Evolutionary conservation across 92 coral and sea anemone genomes (phyloP), one percentile per base, ranked within the genome.

Genomic region (Actinostola sp.): DNA sequence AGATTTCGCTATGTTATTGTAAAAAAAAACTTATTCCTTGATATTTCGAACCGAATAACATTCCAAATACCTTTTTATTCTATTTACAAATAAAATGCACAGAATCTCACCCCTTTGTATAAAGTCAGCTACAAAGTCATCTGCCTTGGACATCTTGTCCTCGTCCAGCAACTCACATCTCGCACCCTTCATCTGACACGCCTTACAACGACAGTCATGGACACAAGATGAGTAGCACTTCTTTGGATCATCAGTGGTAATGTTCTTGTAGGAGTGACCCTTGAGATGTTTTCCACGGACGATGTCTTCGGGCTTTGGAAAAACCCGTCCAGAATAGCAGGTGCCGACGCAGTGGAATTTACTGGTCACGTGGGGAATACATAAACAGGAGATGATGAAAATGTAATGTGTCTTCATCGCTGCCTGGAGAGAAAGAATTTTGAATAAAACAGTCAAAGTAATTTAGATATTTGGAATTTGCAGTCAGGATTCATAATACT

Each of bases 151-250:
- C n/a, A 51, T 63, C 76, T 66, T 61, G 77, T 72, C 86, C 71
- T 80, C 74, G 41, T 63, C 65, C n/a, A 80, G 67, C 52, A 80
- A 60, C 53, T 80, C 80, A 63, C 86, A 80, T 63, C 48, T 58
- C 7, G 72, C 31, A 67, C 39, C 74, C 60, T 80, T 63, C 68
- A 80, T 35, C 65, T 80, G 86, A 65, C 55, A 72, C 58, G 80
- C 80, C 52, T 63, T 43, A 65, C 86, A 80, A 4, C 80, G 79
- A 73, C 86, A 75, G 36, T 75, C 81, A 31, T 57, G 41, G 46
- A 64, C 26, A 63, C 81, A 64, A 27, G 72, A 63, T 42, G 72
- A 63, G 72, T 61, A 75, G 63, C 81, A 75, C 62, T 64, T 57
- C 26, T 19, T 45, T 38, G 81, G 71, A 49, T 31, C 52, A 42